phyloP scores from a whole-genome alignment of 2,113 vertebrate genomes.

The Cnemophilus loriae region DNA sequence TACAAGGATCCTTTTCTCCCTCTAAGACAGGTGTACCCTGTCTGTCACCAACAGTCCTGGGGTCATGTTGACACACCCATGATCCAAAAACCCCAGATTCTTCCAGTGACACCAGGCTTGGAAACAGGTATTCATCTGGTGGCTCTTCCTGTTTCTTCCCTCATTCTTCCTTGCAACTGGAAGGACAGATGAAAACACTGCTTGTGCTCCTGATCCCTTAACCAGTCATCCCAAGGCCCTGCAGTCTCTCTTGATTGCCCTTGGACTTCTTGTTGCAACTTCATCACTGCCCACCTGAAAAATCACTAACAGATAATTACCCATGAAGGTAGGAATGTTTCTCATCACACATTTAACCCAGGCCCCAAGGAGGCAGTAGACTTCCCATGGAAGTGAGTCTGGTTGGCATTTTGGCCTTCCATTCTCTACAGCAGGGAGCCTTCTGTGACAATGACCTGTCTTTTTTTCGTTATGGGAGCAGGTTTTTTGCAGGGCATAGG shows the following conservation, averaged over 20 bases:
- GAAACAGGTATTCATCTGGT: background rate
- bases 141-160: background rate
- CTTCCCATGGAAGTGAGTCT: background rate
- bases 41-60: background rate
- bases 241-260: background rate
- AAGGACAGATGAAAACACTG: background rate
- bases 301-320: background rate
- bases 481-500: background rate
- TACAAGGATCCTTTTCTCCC: background rate
- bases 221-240: background rate
- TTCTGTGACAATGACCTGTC: background rate
- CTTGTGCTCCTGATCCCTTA: background rate
- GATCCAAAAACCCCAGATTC: background rate
- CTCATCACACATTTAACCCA: accelerated
- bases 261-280: background rate
- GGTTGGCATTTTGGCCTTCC: background rate
- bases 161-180: background rate
- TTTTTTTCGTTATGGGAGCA: background rate
- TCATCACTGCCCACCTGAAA: background rate
- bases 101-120: background rate
- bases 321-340: background rate
- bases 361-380: background rate
- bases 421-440: background rate
- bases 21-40: background rate
- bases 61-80: background rate